Percentiles rank a stretch among this genome's conserved stretches.
Evolutionary conservation across 2,113 vertebrate species (phyloP).

Genomic region (Gila orcuttii): DNA sequence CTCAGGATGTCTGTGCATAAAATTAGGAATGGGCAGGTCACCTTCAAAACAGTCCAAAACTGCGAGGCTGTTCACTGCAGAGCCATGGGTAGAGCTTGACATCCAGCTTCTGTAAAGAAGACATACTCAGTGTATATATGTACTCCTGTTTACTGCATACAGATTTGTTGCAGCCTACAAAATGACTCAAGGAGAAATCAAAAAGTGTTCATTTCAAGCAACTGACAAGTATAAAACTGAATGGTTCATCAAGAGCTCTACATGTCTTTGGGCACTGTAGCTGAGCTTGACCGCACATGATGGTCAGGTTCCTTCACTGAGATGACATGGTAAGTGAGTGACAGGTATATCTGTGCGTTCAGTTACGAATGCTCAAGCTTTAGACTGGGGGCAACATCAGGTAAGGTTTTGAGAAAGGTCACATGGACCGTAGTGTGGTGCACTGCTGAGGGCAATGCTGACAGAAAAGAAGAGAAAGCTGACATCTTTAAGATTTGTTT

Average conservation of each 20-base stretch:
- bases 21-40: too few relatives aligned
- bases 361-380: not conserved
- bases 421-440: not conserved
- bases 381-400: not conserved
- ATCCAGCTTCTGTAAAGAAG: too few relatives aligned
- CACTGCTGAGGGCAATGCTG: not conserved
- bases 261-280: not conserved
- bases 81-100: too few relatives aligned
- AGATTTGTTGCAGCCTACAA: too few relatives aligned
- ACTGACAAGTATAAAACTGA: not conserved
- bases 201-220: too few relatives aligned
- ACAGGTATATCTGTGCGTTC: not conserved
- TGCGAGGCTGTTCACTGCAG: too few relatives aligned
- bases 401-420: not conserved
- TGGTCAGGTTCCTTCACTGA: constrained; percentile 18
- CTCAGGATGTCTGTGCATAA: too few relatives aligned
- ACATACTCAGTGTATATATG: too few relatives aligned
- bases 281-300: constrained; percentile 42
- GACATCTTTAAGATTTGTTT: too few relatives aligned
- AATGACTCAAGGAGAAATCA: too few relatives aligned
- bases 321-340: constrained; percentile 35
- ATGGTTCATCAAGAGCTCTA: not conserved
- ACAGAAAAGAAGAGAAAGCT: not conserved
- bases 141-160: too few relatives aligned
- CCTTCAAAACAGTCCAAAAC: too few relatives aligned